Conservation (phyloP, 2,888 invertebrate species). For the Lepeophtheirus nordmannii region DNA sequence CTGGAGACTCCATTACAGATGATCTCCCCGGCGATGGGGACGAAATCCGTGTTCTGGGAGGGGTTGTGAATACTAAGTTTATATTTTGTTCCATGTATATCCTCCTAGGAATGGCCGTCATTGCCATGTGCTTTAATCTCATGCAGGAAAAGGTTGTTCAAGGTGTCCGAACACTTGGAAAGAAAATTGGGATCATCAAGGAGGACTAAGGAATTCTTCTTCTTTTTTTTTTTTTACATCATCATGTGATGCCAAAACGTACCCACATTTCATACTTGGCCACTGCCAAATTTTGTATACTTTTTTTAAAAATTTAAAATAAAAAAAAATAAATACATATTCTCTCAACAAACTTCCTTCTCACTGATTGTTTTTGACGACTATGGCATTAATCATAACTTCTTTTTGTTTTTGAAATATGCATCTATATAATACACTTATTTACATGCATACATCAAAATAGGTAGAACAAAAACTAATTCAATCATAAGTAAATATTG, state of each 20-base stretch:
- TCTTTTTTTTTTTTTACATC: neutral
- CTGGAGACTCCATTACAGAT: conserved; percentile 36
- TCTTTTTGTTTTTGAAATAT: too few relatives aligned
- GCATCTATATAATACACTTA: too few relatives aligned
- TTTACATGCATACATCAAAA: too few relatives aligned
- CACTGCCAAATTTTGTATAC: neutral
- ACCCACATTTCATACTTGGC: neutral
- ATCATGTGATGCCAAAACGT: neutral
- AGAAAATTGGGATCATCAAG: conserved; percentile 30
- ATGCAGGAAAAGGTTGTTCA: conserved; percentile 34
- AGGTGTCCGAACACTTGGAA: conserved; percentile 28
- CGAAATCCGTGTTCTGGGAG: neutral
- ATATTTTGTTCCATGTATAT: conserved; percentile 35
- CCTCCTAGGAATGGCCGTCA: conserved; percentile 38
- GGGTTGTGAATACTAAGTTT: conserved; percentile 26
- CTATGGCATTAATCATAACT: too few relatives aligned
- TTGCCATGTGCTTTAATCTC: conserved; percentile 40
- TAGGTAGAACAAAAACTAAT: too few relatives aligned
- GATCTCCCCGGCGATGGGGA: too few relatives aligned
- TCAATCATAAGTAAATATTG: too few relatives aligned
- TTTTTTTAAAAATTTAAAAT: too few relatives aligned
- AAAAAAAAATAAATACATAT: too few relatives aligned
- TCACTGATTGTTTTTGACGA: too few relatives aligned
- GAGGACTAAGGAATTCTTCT: conserved; percentile 23
- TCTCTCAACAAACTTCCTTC: too few relatives aligned